phyloP scores from a whole-genome alignment of 2,113 vertebrate genomes.

The Passerina amoena region DNA sequence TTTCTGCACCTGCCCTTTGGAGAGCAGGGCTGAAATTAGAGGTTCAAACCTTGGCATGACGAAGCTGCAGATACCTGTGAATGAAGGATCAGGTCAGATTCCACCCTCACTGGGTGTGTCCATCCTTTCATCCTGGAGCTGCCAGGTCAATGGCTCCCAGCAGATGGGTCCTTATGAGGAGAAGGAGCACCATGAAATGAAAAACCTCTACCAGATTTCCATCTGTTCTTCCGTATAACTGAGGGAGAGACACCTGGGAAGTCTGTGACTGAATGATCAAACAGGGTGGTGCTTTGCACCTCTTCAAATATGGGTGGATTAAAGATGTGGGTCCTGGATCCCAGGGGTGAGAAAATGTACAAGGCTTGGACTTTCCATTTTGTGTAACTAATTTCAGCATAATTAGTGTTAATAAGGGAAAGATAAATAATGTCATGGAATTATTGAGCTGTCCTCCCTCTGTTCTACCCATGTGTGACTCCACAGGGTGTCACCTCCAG shows the following conservation, averaged over 20 bases:
- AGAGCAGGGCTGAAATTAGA: neutral
- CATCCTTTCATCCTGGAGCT: neutral
- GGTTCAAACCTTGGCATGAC: neutral
- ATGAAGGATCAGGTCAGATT: neutral
- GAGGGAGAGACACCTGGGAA: neutral
- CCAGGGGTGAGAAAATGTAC: neutral
- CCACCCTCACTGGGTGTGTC: neutral
- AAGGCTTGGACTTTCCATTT: neutral
- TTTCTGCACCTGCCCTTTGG: neutral
- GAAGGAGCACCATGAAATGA: neutral
- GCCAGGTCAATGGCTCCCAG: neutral
- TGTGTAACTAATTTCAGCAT: neutral
- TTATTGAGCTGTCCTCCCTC: neutral
- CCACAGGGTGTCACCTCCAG: neutral
- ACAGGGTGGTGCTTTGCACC: neutral
- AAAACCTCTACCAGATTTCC: neutral
- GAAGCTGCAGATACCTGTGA: neutral
- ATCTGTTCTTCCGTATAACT: neutral
- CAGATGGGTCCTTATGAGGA: accelerated
- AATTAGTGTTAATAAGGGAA: neutral
- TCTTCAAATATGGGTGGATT: neutral
- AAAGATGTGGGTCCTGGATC: neutral
- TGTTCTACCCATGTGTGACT: neutral
- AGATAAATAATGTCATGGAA: neutral
- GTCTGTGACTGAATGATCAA: neutral